Percentiles rank a stretch among this genome's conserved stretches.
phyloP scores from a whole-genome alignment of 2,113 vertebrate genomes.

The Ascaphus truei region DNA sequence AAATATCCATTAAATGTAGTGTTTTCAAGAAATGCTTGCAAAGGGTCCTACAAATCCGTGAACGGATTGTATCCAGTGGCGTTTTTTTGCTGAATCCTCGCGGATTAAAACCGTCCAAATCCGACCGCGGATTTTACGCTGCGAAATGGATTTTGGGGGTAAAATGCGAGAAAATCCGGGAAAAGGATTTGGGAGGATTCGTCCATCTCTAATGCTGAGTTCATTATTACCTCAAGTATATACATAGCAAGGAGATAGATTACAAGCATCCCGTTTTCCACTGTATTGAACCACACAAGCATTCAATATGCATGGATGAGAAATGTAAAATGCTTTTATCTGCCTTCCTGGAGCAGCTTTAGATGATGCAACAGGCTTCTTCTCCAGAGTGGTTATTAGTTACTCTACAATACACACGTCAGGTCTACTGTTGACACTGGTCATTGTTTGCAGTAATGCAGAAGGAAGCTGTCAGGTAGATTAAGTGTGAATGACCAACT shows the following conservation, averaged over 20 bases:
- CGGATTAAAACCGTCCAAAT: too few species aligned
- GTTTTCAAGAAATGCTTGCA: too few species aligned
- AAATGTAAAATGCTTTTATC: constrained; percentile 39
- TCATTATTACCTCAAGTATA: neutral
- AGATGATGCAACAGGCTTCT: neutral
- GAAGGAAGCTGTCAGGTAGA: constrained; percentile 55
- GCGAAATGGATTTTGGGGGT: too few species aligned
- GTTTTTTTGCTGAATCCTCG: too few species aligned
- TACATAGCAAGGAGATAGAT: neutral
- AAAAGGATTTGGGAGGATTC: too few species aligned
- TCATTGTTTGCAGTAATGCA: constrained; percentile 44
- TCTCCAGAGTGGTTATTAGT: constrained; percentile 2
- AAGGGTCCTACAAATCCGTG: too few species aligned
- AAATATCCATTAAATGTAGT: too few species aligned
- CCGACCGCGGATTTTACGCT: too few species aligned
- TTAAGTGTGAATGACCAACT: constrained; percentile 47
- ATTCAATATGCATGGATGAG: neutral
- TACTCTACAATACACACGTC: constrained; percentile 52
- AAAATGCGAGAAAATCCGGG: too few species aligned
- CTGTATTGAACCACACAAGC: neutral
- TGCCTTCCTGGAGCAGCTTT: neutral
- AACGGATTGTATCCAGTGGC: too few species aligned
- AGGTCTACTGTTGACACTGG: constrained; percentile 48
- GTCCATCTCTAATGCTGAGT: too few species aligned
- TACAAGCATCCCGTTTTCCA: neutral